Base-by-base conservation (phyloP, 2,113 vertebrate species). In the Hippocampus mohnikei region DNA sequence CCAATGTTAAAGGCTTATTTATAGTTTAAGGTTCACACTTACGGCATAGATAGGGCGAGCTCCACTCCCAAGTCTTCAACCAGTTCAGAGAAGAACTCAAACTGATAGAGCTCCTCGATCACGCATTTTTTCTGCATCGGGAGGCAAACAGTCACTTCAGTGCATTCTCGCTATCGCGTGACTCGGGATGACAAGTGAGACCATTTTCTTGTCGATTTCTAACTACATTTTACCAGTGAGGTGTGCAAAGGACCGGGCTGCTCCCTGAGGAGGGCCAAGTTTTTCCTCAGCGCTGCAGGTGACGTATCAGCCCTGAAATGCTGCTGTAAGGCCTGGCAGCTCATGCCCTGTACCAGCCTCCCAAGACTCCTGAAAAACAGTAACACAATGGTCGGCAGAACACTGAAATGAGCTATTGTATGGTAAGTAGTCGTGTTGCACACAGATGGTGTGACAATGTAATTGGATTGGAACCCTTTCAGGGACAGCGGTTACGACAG, bases 21-120 rank as follows among this genome's bases (percentile, higher is more conserved):
- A 55, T 27, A 25, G 11, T 27, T 13, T 58, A 15, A 6, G 4
- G 61, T 23, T 64, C 53, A 59, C 48, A 93, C 93, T 92, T 70
- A 94, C 93, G 91, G 86, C 67, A 93, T 78, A 12, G 90, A 89
- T n/a, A 93, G 65, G 1, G 90, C 88, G 2, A 93, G 85, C 85
- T 93, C 89, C 69, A 86, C 73, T n/a, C 89, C 90, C 29, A 93
- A 77, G 33, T 92, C 83, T 65, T 62, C 64, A 6, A 94, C 72
- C 52, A 92, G 76, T 5, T 91, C 81, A 13, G 86, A 72, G 79
- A 93, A 90, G 80, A 93, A 90, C 65, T 88, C 67, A 62, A 90
- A 84, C 42, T 84, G 56, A 72, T 89, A 88, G 52, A 92, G 27
- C 69, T 81, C 81, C 8, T 92, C 84, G 5, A 89, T 84, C 53